Conservation (phyloP, 2,888 invertebrate genomes). For the Caenorhabditis doughertyi region DNA sequence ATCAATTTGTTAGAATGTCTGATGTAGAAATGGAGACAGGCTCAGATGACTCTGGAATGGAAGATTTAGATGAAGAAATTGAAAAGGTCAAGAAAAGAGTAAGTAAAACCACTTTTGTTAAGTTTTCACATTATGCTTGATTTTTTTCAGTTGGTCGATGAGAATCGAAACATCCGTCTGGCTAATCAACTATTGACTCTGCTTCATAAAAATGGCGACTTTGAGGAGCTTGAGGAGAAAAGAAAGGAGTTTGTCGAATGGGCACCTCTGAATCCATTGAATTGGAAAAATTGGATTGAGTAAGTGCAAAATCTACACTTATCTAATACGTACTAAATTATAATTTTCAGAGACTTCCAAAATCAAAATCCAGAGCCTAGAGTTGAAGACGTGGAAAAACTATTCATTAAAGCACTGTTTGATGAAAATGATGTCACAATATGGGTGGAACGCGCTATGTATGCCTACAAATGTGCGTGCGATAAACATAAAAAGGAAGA, state of each 20-base stretch:
- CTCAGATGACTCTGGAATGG: slow-evolving; percentile 46
- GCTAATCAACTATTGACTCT: slow-evolving; percentile 51
- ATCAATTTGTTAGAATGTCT: slow-evolving; percentile 20
- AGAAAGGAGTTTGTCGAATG: slow-evolving; percentile 44
- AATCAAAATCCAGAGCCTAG: slow-evolving; percentile 6
- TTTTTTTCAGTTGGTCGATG: slow-evolving; percentile 61
- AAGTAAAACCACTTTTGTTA: neutral
- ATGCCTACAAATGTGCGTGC: neutral
- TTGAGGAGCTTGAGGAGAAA: slow-evolving; percentile 61
- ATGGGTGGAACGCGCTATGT: slow-evolving; percentile 59
- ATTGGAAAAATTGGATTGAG: slow-evolving; percentile 69
- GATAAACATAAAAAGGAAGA: slow-evolving; percentile 3
- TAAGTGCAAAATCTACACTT: slow-evolving; percentile 16
- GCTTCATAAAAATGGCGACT: slow-evolving; percentile 61
- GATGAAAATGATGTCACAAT: slow-evolving; percentile 52
- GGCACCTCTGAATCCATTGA: slow-evolving; percentile 51
- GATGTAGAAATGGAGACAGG: slow-evolving; percentile 54
- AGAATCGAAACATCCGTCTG: slow-evolving; percentile 38
- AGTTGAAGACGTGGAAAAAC: slow-evolving; percentile 41
- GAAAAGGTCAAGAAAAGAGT: slow-evolving; percentile 44
- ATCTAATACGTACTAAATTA: neutral
- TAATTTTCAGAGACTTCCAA: slow-evolving; percentile 44
- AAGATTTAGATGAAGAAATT: slow-evolving; percentile 54
- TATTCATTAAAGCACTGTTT: slow-evolving; percentile 54
- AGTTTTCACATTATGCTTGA: neutral